phyloP scores from a whole-genome alignment of 2,888 invertebrate species.

The Actias luna region DNA sequence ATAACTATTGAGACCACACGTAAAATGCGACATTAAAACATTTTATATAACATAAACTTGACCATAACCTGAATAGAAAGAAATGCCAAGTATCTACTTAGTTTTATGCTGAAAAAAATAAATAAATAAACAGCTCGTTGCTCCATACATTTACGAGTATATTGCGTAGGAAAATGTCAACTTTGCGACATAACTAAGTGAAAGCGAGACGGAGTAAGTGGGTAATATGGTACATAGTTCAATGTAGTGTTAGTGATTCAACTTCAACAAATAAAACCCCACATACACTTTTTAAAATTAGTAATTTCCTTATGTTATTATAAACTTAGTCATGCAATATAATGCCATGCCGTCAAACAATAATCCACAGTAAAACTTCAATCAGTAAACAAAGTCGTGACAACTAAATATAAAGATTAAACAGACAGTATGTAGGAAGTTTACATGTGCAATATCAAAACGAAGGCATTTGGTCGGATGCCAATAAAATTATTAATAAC shows the following conservation, averaged over 20 bases:
- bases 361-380: no score
- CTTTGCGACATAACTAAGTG: slow-evolving; percentile 26
- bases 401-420: no score
- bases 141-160: not conserved
- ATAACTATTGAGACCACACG: no score
- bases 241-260: not conserved
- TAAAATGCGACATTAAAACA: not conserved
- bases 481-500: no score
- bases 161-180: slow-evolving; percentile 11
- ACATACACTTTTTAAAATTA: no score
- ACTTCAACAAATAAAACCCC: not conserved
- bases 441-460: no score
- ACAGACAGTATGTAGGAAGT: no score
- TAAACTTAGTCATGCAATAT: no score
- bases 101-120: not conserved
- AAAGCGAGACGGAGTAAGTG: slow-evolving; percentile 27
- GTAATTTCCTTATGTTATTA: no score
- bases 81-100: slow-evolving; percentile 5
- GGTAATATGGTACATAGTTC: not conserved
- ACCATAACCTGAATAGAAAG: not conserved
- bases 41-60: not conserved
- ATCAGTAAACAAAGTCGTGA: no score
- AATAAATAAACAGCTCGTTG: not conserved
- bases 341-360: no score
- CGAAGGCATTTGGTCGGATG: no score